Evolutionary conservation across 2,797 vertebrate genomes (phyloP), one percentile per base, ranked within the genome.

Genomic region (Poeciliopsis paucimaculata): DNA sequence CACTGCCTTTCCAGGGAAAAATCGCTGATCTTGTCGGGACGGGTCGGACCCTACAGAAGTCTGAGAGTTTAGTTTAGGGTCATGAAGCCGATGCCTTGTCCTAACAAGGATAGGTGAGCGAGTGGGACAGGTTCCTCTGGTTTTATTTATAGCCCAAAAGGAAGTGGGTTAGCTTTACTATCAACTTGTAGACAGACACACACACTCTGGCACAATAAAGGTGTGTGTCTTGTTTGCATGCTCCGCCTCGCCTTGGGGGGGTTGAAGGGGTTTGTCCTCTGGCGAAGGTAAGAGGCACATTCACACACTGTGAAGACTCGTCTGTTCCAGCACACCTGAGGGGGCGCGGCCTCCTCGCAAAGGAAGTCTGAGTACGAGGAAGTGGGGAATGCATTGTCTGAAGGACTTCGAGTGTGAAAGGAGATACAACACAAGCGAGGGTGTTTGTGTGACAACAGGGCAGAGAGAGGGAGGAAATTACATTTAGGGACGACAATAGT

Each of bases 111-210:
- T 26, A 49, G 31, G 36, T 68, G 36, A 11, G 20, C 10, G 2
- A 66, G 36, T 36, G 20, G 49, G 51, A 87, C 91, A 72, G 79
- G 92, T 90, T 91, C 39, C 16, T 84, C 87, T 64, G 73, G 76
- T 85, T 89, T 82, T 90, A 90, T 89, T 90, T 86, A 64, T 90
- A 92, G 80, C 87, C 79, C 83, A 8, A 43, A 81, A 84, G 90
- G 89, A 90, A 68, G 77, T 15, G 77, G 74, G 84, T 46, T 76
- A 20, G 86, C 76, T 88, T 83, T 75, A 12, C n/a, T 80, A 68
- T 46, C 77, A 85, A 39, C 82, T 71, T 83, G 51, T 49, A 51
- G 74, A 75, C 64, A 53, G 66, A 74, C 72, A 55, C 72, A 49
- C 10, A 20, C 5, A 55, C 1, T 6, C n/a, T 79, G 45, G 49